Conservation (phyloP, 2,888 invertebrate genomes). For the Sphecodes monilicornis region DNA sequence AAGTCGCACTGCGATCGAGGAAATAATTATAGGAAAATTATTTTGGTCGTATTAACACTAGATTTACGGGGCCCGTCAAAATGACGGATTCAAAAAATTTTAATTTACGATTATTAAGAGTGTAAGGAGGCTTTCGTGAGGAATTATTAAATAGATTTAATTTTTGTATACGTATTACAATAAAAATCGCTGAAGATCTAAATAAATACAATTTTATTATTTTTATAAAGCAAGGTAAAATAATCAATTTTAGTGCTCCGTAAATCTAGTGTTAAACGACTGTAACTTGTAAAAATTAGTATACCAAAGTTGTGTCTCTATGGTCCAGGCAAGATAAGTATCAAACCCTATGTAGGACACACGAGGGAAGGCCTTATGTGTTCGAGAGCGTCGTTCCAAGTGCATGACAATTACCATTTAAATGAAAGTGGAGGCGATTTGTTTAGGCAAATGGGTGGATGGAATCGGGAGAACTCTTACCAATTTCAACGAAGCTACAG, state of each 20-base stretch:
- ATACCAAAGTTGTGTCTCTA: neutral
- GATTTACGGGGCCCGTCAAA: too few species aligned
- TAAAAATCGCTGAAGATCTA: too few species aligned
- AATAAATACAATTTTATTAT: too few species aligned
- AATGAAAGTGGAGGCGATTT: slow-evolving; percentile 35
- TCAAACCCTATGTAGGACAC: neutral
- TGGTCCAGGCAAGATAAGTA: neutral
- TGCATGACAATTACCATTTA: slow-evolving; percentile 47
- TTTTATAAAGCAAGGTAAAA: too few species aligned
- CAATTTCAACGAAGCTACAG: slow-evolving; percentile 8
- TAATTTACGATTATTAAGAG: too few species aligned
- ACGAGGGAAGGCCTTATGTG: neutral
- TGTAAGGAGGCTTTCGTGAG: too few species aligned
- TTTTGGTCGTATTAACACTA: neutral
- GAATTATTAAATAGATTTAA: too few species aligned
- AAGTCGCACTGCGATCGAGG: too few species aligned
- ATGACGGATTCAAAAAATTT: too few species aligned
- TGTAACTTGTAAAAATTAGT: neutral
- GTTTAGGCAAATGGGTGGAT: slow-evolving; percentile 35
- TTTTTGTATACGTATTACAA: too few species aligned
- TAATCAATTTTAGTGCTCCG: too few species aligned
- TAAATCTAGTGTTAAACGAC: too few species aligned
- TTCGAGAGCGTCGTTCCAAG: slow-evolving; percentile 15
- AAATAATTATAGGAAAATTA: neutral
- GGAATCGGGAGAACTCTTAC: slow-evolving; percentile 24